Base-by-base conservation (phyloP, 2,888 invertebrate genomes). In the Camptogramma bilineatum region DNA sequence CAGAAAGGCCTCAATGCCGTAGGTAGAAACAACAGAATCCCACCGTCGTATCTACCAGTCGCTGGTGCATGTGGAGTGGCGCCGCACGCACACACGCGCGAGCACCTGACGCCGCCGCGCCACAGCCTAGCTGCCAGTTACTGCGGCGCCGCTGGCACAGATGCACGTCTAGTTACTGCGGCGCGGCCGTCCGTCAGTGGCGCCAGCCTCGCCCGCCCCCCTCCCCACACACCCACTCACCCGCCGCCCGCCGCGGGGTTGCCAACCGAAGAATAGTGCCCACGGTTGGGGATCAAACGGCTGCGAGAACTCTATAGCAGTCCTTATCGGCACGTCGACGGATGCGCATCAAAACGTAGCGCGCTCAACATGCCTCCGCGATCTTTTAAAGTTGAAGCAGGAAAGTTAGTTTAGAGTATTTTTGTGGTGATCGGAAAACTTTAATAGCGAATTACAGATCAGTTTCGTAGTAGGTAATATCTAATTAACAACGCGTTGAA, bases 81-180 rank as follows among this genome's bases (percentile, higher is more conserved):
- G 91, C 91, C 91, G 86, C 88, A 90, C 92, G 86, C 92, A 92
- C 92, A 92, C 92, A 85, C 64, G 74, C 82, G 85, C 86, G 86
- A 78, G 77, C 92, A 92, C 92, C 91, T 92, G 92, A 91, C 92
- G 91, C 90, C 90, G 88, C 83, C 52, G 48, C 47, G 64, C 9
- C 59, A 58, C 62, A 62, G 64, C 46, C 28, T 55, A 39, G 18
- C 47, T 2, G n/a, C 16, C 13, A 60, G 64, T 64, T 47, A 60
- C 52, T 57, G 47, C 64, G 64, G 64, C 57, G 65, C 65, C 65
- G 65, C 10, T 31, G 50, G n/a, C 61, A 58, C 61, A 65, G 61
- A 24, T 52, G 13, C 1, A 2, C 9, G 16, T 18, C 44, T 54
- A 65, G 61, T 65, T 54, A 53, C 34, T 65, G 4, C 39, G 54